Evolutionary conservation across 2,113 vertebrate species (phyloP).

Genomic region (Bos indicus): DNA sequence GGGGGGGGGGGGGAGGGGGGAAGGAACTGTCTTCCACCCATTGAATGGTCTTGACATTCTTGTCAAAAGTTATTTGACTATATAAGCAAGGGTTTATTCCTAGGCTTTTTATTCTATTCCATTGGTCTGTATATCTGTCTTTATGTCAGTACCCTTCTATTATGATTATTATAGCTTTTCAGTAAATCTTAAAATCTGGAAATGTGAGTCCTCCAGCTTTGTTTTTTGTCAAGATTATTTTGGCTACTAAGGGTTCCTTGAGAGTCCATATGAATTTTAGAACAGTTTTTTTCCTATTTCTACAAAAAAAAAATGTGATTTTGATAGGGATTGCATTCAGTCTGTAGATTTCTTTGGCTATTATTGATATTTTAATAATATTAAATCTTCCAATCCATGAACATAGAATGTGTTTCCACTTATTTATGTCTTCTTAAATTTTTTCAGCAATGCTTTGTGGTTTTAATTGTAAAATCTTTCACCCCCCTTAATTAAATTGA

Average conservation of each 20-base stretch:
- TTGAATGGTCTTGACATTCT: neutral
- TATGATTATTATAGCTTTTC: neutral
- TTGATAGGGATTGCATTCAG: neutral
- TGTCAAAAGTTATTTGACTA: neutral
- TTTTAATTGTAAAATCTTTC: neutral
- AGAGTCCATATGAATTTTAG: neutral
- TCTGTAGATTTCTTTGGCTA: neutral
- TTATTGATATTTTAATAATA: neutral
- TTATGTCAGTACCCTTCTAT: neutral
- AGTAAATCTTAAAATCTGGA: neutral
- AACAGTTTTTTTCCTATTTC: neutral
- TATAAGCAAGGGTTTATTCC: neutral
- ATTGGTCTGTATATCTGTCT: neutral
- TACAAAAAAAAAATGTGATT: neutral
- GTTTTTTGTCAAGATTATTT: neutral
- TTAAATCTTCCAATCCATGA: neutral
- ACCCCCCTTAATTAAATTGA: neutral
- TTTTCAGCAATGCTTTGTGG: neutral
- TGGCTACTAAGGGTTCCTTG: neutral
- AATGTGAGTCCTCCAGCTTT: neutral
- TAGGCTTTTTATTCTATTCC: neutral
- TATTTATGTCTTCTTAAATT: neutral
- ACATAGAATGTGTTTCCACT: neutral
- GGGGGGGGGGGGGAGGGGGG: accelerated
- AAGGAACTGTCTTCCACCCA: neutral